A percentile compares a stretch with the other conserved stretches of the same genome.
These are phyloP conservation scores for Chlamydotis undulata DNA, from an alignment of 2,113 vertebrate genomes.

Conservation along the genomic window DNA sequence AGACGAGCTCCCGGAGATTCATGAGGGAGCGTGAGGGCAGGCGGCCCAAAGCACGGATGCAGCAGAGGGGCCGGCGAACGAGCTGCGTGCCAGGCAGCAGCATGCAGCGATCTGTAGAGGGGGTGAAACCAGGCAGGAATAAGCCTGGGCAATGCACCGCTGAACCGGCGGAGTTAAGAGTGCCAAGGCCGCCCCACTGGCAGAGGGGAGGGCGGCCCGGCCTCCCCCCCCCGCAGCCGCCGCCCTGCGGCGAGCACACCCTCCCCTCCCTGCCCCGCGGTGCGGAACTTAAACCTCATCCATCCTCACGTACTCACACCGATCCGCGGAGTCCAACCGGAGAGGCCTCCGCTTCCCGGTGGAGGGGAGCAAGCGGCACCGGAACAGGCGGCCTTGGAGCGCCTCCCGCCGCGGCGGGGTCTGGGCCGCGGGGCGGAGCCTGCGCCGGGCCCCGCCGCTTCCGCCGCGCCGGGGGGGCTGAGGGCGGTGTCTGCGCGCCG, in stretches of 20 bases:
- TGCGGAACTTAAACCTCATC: too few relatives aligned
- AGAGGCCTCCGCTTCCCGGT: neutral
- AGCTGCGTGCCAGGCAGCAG: neutral
- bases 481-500: too few relatives aligned
- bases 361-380: too few relatives aligned
- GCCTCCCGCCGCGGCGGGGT: fast-evolving
- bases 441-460: neutral
- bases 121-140: too few relatives aligned
- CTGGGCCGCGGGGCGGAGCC: neutral
- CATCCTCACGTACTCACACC: neutral
- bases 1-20: constrained; percentile 83
- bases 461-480: neutral
- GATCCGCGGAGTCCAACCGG: too few relatives aligned
- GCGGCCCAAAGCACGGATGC: neutral
- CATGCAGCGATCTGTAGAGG: constrained; percentile 12
- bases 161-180: fast-evolving
- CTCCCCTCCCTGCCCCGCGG: neutral
- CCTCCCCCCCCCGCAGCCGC: neutral
- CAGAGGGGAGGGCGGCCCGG: too few relatives aligned
- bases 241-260: neutral
- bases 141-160: fast-evolving
- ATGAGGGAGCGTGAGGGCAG: constrained; percentile 60
- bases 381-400: neutral
- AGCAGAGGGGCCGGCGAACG: neutral
- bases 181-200: neutral